phyloP scores from a whole-genome alignment of 2,888 invertebrate genomes.

The Morpho helenor region DNA sequence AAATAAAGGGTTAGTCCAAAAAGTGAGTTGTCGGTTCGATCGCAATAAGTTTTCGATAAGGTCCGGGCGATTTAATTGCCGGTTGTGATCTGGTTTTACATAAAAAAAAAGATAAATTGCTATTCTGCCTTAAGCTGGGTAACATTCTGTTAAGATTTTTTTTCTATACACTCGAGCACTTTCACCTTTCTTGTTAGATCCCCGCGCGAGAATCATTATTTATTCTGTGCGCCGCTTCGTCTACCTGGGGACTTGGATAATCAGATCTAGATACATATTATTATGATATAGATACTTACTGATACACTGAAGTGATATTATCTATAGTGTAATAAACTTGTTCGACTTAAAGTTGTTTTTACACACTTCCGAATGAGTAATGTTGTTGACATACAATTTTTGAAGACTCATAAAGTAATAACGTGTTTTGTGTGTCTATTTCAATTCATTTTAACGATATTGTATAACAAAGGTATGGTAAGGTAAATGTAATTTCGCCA shows the following conservation, averaged over 20 bases:
- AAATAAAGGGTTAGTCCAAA: constrained; percentile 77
- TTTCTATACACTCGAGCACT: constrained; percentile 62
- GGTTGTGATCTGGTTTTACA: constrained; percentile 78
- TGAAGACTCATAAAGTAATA: constrained; percentile 1
- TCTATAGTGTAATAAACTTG: constrained; percentile 37
- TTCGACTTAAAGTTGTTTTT: constrained; percentile 27
- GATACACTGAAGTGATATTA: constrained; percentile 38
- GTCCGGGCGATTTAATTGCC: constrained; percentile 78
- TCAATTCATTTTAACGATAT: not conserved
- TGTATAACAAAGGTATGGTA: not conserved
- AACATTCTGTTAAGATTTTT: constrained; percentile 63
- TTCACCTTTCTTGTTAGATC: constrained; percentile 62
- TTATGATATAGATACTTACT: constrained; percentile 49
- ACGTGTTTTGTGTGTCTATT: constrained; percentile 3
- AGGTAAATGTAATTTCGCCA: constrained; percentile 31
- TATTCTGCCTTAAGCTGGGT: constrained; percentile 66
- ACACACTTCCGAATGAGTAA: constrained; percentile 16
- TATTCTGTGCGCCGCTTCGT: constrained; percentile 52
- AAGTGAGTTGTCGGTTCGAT: constrained; percentile 76
- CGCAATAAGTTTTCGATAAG: constrained; percentile 79
- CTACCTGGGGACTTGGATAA: constrained; percentile 51
- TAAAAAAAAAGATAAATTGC: constrained; percentile 76
- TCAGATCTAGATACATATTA: constrained; percentile 63
- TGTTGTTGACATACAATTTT: constrained; percentile 7
- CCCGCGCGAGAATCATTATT: constrained; percentile 50